A percentile compares a stretch with the other conserved stretches of the same genome.
Evolutionary conservation across 2,888 invertebrate genomes (phyloP).

Genomic region (Aspidapion aeneum): DNA sequence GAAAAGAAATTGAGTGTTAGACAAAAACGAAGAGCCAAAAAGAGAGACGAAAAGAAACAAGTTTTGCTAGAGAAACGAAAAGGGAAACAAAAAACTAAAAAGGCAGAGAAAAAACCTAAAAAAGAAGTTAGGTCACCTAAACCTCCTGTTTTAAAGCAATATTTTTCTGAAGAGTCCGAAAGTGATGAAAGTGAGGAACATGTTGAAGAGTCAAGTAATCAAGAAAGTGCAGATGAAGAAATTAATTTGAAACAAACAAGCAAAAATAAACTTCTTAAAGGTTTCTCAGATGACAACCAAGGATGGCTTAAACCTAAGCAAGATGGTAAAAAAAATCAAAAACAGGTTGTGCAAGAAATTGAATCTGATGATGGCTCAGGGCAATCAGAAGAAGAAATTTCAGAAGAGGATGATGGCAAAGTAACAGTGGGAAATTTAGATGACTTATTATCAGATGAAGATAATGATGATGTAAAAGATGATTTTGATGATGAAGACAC

Average conservation of each 20-base stretch:
- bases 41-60: conserved; percentile 36
- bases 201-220: conserved; percentile 23
- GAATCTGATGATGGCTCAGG: not conserved
- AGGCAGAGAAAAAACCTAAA: conserved; percentile 38
- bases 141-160: conserved; percentile 20
- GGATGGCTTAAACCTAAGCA: conserved; percentile 64
- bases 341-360: not conserved
- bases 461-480: conserved; percentile 15
- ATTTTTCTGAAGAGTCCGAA: conserved; percentile 21
- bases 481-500: conserved; percentile 18
- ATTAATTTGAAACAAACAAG: not conserved
- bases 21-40: conserved; percentile 36
- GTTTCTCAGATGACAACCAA: conserved; percentile 69
- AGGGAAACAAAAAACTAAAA: conserved; percentile 30
- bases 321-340: conserved; percentile 36
- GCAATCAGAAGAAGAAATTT: conserved; percentile 25
- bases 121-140: conserved; percentile 26
- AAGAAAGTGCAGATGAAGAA: conserved; percentile 29
- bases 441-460: conserved; percentile 20
- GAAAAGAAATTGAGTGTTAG: conserved; percentile 60
- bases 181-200: not conserved
- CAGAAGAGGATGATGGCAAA: conserved; percentile 34
- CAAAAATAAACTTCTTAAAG: conserved; percentile 39
- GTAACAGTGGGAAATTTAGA: conserved; percentile 25
- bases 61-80: conserved; percentile 27